Evolutionary conservation across 1,140 invertebrate genomes (phyloP).

Genomic region (Phocides pigmalion): DNA sequence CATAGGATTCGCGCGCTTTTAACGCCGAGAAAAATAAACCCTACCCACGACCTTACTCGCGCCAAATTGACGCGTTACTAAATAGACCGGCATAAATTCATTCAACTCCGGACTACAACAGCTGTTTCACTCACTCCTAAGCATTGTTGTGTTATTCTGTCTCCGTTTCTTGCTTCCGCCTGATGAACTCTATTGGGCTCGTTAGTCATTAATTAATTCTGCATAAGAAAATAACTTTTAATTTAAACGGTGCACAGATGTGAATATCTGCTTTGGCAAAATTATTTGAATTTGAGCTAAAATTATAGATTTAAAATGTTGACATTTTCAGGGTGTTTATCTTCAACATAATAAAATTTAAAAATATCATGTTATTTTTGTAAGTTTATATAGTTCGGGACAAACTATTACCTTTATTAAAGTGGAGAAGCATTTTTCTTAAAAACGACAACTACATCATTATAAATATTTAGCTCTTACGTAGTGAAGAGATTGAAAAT

Average conservation of each 20-base stretch:
- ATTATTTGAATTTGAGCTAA: slow-evolving; percentile 19
- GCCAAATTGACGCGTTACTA: slow-evolving; percentile 81
- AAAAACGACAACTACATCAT: too few relatives aligned
- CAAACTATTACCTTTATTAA: too few relatives aligned
- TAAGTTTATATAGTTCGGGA: too few relatives aligned
- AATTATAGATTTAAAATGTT: not conserved
- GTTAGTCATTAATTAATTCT: slow-evolving; percentile 84
- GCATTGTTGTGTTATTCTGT: slow-evolving; percentile 37
- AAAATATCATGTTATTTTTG: too few relatives aligned
- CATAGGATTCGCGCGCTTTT: slow-evolving; percentile 67
- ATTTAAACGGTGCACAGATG: slow-evolving; percentile 79
- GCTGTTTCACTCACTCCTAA: slow-evolving; percentile 44
- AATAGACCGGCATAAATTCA: slow-evolving; percentile 82
- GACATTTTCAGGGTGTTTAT: not conserved
- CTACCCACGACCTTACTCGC: slow-evolving; percentile 73
- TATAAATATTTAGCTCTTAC: too few relatives aligned
- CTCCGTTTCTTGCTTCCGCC: slow-evolving; percentile 71
- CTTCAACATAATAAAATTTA: too few relatives aligned
- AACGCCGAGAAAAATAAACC: slow-evolving; percentile 35
- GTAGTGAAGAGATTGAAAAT: too few relatives aligned
- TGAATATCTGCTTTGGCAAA: slow-evolving; percentile 41
- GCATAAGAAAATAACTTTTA: slow-evolving; percentile 84
- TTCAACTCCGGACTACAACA: slow-evolving; percentile 69
- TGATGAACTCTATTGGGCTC: slow-evolving; percentile 83
- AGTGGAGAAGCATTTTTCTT: too few relatives aligned